Base-by-base conservation (phyloP, 2,113 vertebrate genomes). In the Penelope pileata region DNA sequence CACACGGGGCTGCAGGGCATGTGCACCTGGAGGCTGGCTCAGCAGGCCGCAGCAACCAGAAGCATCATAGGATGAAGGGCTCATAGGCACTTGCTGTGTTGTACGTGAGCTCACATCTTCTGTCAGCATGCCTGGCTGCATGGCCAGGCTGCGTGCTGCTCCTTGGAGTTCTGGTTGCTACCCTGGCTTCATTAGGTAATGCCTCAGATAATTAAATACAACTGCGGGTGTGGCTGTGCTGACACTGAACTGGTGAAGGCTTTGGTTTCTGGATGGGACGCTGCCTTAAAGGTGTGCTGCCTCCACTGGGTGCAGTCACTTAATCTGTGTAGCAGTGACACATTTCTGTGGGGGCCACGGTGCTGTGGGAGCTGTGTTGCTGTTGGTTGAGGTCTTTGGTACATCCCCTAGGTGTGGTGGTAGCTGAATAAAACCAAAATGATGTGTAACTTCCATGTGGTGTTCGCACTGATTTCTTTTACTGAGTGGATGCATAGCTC, bases 181-280 rank as follows among this genome's bases (percentile, higher is more conserved):
- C 85, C 88, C 64, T 76, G 81, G 30, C 74, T 86, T 88, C 42
- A 58, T 96, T 90, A 90, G 79, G 79, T 95, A 90, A 91, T 70
- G 75, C 56, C 92, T 63, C 5, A 59, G 88, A 34, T 81, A 86
- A 93, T 95, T 86, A 81, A 90, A 59, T 36, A 18, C 19, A 30
- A 24, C 56, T 3, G 72, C 91, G 72, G 93, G 93, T 88, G 95
- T 83, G 90, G 80, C 79, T 79, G 72, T 1, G 1, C 16, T 2
- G 82, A 85, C 68, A 1, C 36, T 38, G 68, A 95, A 50, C 86
- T 85, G 63, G 83, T 3, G 34, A 63, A 86, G 45, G 79, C 82
- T 86, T 91, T 14, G 2, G 81, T 94, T 94, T 84, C 83, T 91
- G 24, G 4, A 45, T 51, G 60, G 54, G 85, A 83, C 3, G 50